Percentiles rank a stretch among this genome's conserved stretches.
These are phyloP conservation scores for Popillia japonica DNA, from an alignment of 1,140 invertebrate genomes.

Conservation along the genomic window DNA sequence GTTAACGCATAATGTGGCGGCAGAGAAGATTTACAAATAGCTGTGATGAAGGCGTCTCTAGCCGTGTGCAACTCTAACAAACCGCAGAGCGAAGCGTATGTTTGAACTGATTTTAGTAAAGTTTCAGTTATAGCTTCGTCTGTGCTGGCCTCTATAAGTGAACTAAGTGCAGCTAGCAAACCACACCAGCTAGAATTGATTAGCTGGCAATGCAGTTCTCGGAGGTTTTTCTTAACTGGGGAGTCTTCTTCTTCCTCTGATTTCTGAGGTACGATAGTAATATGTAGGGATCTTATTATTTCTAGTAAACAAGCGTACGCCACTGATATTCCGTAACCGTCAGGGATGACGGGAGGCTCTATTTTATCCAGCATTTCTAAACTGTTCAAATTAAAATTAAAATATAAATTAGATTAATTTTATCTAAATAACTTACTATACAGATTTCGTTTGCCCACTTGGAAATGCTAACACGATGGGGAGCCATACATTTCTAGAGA, in stretches of 20 bases:
- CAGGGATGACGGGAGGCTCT: conserved; percentile 90
- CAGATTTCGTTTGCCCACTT: conserved; percentile 84
- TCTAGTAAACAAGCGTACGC: conserved; percentile 93
- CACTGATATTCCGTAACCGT: conserved; percentile 95
- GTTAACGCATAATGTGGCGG: conserved; percentile 95
- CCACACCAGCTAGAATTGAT: conserved; percentile 97
- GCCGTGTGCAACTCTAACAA: conserved; percentile 75
- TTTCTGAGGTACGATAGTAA: conserved; percentile 69
- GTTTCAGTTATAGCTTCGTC: conserved; percentile 91
- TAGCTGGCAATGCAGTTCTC: conserved; percentile 75
- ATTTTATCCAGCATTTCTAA: conserved; percentile 95
- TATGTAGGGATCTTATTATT: conserved; percentile 81
- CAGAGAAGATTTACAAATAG: conserved; percentile 93
- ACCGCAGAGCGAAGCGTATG: conserved; percentile 83
- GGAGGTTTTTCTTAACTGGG: conserved; percentile 61
- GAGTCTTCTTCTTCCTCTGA: conserved; percentile 55
- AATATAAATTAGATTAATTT: conserved; percentile 54
- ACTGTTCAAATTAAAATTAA: no score
- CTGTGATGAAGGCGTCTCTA: conserved; percentile 91
- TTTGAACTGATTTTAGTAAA: conserved; percentile 90
- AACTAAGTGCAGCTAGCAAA: conserved; percentile 87
- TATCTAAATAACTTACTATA: conserved; percentile 74
- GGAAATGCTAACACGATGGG: conserved; percentile 85
- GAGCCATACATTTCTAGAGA: conserved; percentile 90
- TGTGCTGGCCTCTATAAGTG: conserved; percentile 93